Base-by-base conservation (phyloP, 2,113 vertebrate species). In the Menura novaehollandiae region DNA sequence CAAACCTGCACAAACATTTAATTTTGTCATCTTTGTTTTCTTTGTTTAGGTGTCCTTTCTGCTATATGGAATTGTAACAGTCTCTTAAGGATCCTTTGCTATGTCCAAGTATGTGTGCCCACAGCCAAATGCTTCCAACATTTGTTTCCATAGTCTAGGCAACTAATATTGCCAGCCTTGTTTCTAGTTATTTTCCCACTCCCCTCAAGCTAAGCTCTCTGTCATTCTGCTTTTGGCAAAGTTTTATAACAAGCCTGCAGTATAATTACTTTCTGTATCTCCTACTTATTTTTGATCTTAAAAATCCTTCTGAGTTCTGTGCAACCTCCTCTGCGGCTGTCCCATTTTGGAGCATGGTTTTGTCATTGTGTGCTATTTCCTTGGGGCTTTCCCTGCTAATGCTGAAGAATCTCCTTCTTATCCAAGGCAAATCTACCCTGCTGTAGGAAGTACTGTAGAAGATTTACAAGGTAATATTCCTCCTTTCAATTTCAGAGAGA, bases 161-260 rank as follows among this genome's bases (percentile, higher is more conserved):
- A 63, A 56, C 81, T 81, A 76, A 91, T 85, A 81, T 91, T 52
- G 46, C 93, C 93, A 82, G 66, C 55, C 86, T 97, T 93, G 68
- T 94, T 96, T 96, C 97, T 76, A 28, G 43, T 68, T 89, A 68
- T 84, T 95, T 91, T 64, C 82, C 81, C 67, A 23, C 39, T 94
- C 19, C 35, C 51, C 39, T 94, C 22, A 30, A 85, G 64, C 72
- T 77, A 74, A 93, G 55, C 44, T 74, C 33, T 68, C 62, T 92
- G 67, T 69, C 51, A 26, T 93, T 89, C 76, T 84, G 47, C 83
- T 93, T 37, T 59, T 84, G 88, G 95, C 85, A 43, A 81, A 73
- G 46, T 83, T 83, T 84, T 93, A 39, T 74, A 75, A 82, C 56
- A 10, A 81, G 43, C 63, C 72, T 82, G 52, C 1, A 0, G 26